Evolutionary conservation across 2,888 invertebrate genomes (phyloP).

Genomic region (Ecliptopera silaceata): DNA sequence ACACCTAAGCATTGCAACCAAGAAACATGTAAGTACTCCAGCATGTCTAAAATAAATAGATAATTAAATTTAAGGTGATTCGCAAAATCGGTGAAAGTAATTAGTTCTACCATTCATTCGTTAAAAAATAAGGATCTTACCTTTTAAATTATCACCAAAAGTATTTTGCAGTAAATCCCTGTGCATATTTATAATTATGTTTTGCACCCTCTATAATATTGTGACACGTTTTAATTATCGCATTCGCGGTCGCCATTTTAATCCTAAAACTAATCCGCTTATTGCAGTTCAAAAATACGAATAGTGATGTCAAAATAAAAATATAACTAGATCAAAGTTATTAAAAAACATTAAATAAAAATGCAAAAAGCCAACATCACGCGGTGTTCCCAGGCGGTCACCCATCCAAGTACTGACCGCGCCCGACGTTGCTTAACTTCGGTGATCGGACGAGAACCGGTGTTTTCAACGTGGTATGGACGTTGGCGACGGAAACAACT

Average conservation of each 20-base stretch:
- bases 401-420: conserved; percentile 77
- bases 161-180: conserved; percentile 17
- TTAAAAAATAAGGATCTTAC: not conserved
- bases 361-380: conserved; percentile 48
- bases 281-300: conserved; percentile 58
- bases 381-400: conserved; percentile 75
- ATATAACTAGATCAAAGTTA: not conserved
- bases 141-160: not conserved
- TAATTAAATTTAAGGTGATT: too few relatives aligned
- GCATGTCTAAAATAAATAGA: too few relatives aligned
- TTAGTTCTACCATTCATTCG: too few relatives aligned
- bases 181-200: conserved; percentile 46
- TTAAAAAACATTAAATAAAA: not conserved
- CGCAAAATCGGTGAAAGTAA: too few relatives aligned
- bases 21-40: too few relatives aligned
- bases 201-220: conserved; percentile 62
- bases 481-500: conserved; percentile 38
- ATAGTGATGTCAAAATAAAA: conserved; percentile 50
- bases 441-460: conserved; percentile 76
- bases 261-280: conserved; percentile 77
- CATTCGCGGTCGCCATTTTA: conserved; percentile 63
- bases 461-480: conserved; percentile 69
- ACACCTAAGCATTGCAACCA: too few relatives aligned
- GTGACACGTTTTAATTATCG: conserved; percentile 77
- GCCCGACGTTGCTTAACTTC: conserved; percentile 75